phyloP scores from a whole-genome alignment of 2,113 vertebrate species.

The Bubo blakistoni region DNA sequence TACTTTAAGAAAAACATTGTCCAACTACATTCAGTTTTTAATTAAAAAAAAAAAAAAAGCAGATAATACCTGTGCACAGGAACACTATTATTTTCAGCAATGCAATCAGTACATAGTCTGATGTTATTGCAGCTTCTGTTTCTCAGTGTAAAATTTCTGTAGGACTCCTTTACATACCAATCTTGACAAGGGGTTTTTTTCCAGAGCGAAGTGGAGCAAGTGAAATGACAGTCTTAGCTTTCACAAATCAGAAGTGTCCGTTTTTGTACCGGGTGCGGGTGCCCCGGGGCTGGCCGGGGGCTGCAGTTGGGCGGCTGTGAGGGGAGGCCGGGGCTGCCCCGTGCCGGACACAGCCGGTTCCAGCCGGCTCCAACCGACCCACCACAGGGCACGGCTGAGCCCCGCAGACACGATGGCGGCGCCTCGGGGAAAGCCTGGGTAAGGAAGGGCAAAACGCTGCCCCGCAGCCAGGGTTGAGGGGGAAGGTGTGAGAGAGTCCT shows the following conservation, averaged over 20 bases:
- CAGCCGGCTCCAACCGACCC: rapidly evolving
- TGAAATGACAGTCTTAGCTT: not conserved
- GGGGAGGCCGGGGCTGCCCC: not conserved
- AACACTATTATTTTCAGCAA: not conserved
- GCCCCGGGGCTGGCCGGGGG: rapidly evolving
- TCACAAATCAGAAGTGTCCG: not conserved
- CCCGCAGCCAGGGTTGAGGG: too few species aligned
- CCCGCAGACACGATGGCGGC: rapidly evolving
- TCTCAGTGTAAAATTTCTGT: not conserved
- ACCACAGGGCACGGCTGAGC: not conserved
- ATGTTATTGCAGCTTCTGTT: not conserved
- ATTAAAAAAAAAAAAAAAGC: not conserved
- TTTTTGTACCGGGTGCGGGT: not conserved
- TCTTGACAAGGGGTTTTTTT: not conserved
- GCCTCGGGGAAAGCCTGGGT: rapidly evolving
- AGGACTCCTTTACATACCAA: not conserved
- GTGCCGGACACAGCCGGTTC: not conserved
- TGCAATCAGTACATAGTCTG: not conserved
- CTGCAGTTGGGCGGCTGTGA: not conserved
- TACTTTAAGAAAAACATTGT: not conserved
- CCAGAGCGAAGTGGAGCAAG: not conserved
- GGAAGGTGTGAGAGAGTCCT: not conserved
- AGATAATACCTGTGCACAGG: rapidly evolving
- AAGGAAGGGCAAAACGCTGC: not conserved
- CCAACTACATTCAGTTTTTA: not conserved